Conservation (phyloP, 2,113 vertebrate species). For the Rutilus rutilus region DNA sequence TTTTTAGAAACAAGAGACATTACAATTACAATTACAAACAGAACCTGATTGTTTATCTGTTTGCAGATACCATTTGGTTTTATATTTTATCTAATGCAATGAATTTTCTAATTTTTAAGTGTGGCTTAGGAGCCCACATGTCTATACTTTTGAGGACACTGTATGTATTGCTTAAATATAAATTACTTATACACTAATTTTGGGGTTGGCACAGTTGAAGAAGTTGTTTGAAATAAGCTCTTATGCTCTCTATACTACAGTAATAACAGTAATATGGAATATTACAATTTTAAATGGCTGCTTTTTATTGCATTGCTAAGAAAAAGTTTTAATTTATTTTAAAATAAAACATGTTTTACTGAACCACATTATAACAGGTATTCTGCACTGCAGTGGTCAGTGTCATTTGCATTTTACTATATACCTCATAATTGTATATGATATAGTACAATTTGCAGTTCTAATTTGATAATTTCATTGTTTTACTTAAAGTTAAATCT, state of each 20-base stretch:
- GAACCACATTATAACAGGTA: too few relatives aligned
- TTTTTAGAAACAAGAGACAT: background rate
- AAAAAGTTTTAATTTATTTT: too few relatives aligned
- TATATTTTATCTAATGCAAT: background rate
- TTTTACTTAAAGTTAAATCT: background rate
- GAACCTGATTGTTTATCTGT: background rate
- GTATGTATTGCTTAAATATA: too few relatives aligned
- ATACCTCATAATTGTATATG: background rate
- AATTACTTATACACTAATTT: too few relatives aligned
- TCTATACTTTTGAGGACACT: background rate
- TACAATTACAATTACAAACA: background rate
- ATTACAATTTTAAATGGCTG: background rate
- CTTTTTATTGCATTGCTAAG: too few relatives aligned
- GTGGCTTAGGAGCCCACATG: background rate
- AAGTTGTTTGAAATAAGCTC: background rate
- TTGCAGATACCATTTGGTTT: background rate
- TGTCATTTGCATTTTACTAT: background rate
- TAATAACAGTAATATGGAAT: background rate
- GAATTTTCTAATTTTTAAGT: background rate
- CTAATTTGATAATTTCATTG: background rate
- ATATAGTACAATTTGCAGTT: background rate
- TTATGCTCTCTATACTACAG: background rate
- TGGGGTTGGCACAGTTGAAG: too few relatives aligned
- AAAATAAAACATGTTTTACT: too few relatives aligned
- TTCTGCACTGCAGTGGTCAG: too few relatives aligned